These are phyloP conservation scores for Enteromius viviparus DNA, from an alignment of 2,797 vertebrate species.

Conservation along the genomic window DNA sequence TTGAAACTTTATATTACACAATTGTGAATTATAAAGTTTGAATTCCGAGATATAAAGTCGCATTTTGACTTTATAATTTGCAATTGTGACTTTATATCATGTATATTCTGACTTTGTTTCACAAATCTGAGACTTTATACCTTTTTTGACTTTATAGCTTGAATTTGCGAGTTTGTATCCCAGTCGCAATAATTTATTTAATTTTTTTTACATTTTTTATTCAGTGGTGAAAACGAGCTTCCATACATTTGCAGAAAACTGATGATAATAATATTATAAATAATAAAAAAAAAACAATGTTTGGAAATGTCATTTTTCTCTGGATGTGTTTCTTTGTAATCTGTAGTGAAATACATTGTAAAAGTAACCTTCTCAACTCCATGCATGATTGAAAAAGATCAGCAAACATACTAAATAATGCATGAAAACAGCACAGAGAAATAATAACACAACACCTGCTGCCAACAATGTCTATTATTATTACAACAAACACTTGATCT, in stretches of 20 bases:
- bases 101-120: no score
- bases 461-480: neutral
- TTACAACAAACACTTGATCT: slow-evolving; percentile 2
- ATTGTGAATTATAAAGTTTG: no score
- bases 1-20: no score
- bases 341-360: neutral
- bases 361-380: neutral
- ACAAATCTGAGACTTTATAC: no score
- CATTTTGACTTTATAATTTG: no score
- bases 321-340: neutral
- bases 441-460: neutral
- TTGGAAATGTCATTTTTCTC: neutral
- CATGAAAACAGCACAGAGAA: slow-evolving; percentile 2
- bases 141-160: no score
- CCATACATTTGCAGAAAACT: neutral
- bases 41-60: no score
- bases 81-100: no score
- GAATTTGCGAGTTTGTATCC: no score
- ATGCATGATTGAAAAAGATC: neutral
- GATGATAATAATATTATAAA: neutral
- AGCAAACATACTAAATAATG: neutral
- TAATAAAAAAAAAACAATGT: neutral
- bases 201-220: no score
- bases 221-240: no score
- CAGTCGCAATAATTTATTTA: no score